Evolutionary conservation across 2,888 invertebrate species (phyloP), one percentile per base, ranked within the genome.

Genomic region (Phaedon cochleariae): DNA sequence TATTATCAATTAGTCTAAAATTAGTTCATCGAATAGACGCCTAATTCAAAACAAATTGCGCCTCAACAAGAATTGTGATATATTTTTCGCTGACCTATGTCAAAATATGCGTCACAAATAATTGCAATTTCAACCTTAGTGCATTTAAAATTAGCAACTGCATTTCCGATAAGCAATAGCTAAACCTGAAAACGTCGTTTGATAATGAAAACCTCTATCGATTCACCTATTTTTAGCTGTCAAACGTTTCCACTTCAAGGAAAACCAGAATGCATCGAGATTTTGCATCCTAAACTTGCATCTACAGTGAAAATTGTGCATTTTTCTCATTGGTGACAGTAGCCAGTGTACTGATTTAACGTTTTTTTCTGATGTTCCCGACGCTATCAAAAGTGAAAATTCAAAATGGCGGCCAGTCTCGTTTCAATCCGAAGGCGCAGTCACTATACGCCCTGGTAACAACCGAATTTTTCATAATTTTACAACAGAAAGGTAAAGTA

Each of bases 341-440:
- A 52, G 52, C 37, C 48, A 53, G 58, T 58, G 46, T 21, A 51
- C 17, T 29, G 53, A 60, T 41, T 41, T 57, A 60, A 54, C 31
- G 26, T 26, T 26, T 29, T 53, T 46, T 67, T 67, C 64, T 26
- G 34, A 41, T 45, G 64, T 64, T 60, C 37, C 61, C 61, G 64
- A 58, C 59, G 65, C 57, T 59, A 81, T 83, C 82, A 83, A 84
- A 84, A 84, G 84, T 83, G 83, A 84, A 83, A 84, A 83, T 82
- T 78, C 84, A 84, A 84, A 78, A 84, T 84, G 84, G 84, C 84
- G 72, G 74, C 46, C 77, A 75, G 70, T 67, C 73, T 74, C 73
- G 78, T 76, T 82, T 80, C 82, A 79, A 79, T 78, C 77, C 71
- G 67, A 71, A 78, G 75, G 76, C 77, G 77, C 69, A 75, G 77